Evolutionary conservation across 1,140 invertebrate species (phyloP), one percentile per base, ranked within the genome.

Genomic region (Drosophila watanabei): DNA sequence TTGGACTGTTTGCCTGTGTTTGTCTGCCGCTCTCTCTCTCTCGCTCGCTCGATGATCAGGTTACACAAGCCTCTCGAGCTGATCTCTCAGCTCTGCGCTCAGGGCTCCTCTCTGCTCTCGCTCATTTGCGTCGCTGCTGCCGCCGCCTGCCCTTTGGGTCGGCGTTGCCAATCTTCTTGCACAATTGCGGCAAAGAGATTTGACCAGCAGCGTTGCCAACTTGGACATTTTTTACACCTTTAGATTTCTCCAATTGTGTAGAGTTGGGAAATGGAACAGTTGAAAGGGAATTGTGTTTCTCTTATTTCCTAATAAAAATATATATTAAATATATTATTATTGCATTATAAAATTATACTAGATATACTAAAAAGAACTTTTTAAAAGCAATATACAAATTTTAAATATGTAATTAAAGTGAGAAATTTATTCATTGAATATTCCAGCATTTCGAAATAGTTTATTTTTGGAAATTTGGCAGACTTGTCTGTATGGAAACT

Each of bases 1-100:
- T n/a, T 30, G 30, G 30, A 33, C 28, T 73, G 58, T 64, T 24
- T 76, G 70, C 51, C 24, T 72, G 56, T 75, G 71, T 57, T 60
- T 75, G 68, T 30, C 33, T 20, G 43, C 39, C 58, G 30, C 61
- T 45, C 60, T 8, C 60, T 45, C 64, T 43, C 51, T 16, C 61
- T 43, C 64, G 18, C 10, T 61, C 57, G 51, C 71, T 46, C 9
- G 35, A 54, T 78, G 82, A 85, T 85, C 82, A 81, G 82, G 82
- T 85, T 85, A 85, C 82, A 85, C 82, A 85, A 85, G 68, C 71
- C 48, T 54, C 30, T 65, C 48, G 13, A n/a, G 32, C 18, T 18
- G 63, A 43, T 24, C 14, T 46, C 43, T 59, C 20, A n/a, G 48
- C 48, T 51, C 49, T 33, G 51, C 18, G 16, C 14, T 52, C 32